These are phyloP conservation scores for Calliphora vicina DNA, from an alignment of 1,140 invertebrate species.

Conservation along the genomic window DNA sequence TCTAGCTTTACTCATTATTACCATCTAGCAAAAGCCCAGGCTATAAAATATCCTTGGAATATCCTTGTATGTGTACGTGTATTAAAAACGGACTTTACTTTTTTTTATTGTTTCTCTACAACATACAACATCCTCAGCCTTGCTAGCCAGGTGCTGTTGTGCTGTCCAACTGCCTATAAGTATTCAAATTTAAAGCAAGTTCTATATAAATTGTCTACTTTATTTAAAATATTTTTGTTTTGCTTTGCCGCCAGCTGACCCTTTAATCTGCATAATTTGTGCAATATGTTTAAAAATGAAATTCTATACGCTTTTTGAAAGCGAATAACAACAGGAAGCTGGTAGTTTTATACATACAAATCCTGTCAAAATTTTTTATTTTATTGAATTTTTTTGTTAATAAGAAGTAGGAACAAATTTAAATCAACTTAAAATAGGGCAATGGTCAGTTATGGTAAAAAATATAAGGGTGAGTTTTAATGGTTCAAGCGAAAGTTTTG, in stretches of 20 bases:
- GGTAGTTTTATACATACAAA: not conserved
- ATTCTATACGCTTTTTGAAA: not conserved
- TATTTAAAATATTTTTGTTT: not conserved
- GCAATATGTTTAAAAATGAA: conserved; percentile 4
- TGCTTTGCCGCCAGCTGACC: not conserved
- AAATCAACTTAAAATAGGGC: not conserved
- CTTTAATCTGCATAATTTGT: conserved; percentile 16
- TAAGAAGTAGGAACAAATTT: not conserved
- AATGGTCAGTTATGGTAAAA: not conserved
- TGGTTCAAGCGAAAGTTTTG: not conserved
- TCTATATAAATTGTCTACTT: not conserved
- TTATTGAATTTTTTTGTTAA: not conserved
- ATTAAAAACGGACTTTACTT: not conserved
- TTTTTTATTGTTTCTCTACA: not conserved
- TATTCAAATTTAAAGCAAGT: not conserved
- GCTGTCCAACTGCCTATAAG: not conserved
- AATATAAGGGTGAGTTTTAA: not conserved
- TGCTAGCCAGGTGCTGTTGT: not conserved
- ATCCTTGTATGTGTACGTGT: not conserved
- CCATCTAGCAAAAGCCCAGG: not conserved
- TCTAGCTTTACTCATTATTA: not conserved
- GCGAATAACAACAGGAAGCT: not conserved
- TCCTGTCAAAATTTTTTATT: not conserved
- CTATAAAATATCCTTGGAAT: not conserved
- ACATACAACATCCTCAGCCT: not conserved